phyloP scores from a whole-genome alignment of 2,797 vertebrate species.

The Oceanodroma leucorhoa region DNA sequence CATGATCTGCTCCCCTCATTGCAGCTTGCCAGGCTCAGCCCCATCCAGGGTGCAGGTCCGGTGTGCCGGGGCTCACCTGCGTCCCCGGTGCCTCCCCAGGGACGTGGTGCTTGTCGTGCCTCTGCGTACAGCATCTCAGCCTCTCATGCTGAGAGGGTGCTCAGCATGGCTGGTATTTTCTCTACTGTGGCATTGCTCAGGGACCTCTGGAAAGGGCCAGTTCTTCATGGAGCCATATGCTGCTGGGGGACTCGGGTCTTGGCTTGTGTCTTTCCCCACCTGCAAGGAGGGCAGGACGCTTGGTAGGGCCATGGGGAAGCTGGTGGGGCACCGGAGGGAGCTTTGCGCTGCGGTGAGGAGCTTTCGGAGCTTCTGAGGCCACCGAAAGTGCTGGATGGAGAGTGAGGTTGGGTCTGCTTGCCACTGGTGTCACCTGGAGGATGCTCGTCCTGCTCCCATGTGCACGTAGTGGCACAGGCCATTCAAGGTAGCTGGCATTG shows the following conservation, averaged over 20 bases:
- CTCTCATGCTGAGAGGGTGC: not conserved
- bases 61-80: not conserved
- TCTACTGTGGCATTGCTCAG: not conserved
- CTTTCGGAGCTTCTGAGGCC: not conserved
- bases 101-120: not conserved
- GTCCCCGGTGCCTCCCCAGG: not conserved
- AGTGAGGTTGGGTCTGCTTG: not conserved
- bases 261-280: not conserved
- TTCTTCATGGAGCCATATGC: not conserved
- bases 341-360: not conserved
- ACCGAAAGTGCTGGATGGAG: not conserved
- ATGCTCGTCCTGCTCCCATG: not conserved
- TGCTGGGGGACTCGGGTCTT: not conserved
- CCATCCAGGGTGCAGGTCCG: not conserved
- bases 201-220: not conserved
- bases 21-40: not conserved
- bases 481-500: accelerated
- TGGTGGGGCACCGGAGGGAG: accelerated
- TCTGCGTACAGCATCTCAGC: not conserved
- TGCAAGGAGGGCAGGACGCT: not conserved
- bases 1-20: not conserved
- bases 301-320: not conserved
- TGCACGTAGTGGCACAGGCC: not conserved
- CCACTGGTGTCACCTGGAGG: not conserved
- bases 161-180: not conserved